Evolutionary conservation across 2,888 invertebrate genomes (phyloP).

Genomic region (Tetropium fuscum): DNA sequence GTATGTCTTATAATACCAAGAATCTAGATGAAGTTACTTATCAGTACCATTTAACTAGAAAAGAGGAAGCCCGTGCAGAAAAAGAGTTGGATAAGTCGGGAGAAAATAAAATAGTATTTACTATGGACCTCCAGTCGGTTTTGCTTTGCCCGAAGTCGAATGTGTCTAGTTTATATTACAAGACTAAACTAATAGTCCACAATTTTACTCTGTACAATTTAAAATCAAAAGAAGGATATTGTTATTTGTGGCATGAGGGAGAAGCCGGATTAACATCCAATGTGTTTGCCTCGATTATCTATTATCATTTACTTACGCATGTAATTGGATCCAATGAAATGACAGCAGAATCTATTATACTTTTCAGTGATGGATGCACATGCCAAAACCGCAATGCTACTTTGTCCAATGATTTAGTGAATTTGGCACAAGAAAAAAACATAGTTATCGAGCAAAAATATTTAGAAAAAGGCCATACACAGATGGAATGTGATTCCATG

Average conservation of each 20-base stretch:
- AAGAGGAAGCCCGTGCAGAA: too few species aligned
- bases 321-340: background rate
- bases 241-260: slow-evolving; percentile 30
- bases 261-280: slow-evolving; percentile 21
- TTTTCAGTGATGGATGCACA: background rate
- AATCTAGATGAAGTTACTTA: too few species aligned
- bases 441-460: slow-evolving; percentile 32
- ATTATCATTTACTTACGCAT: slow-evolving; percentile 13
- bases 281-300: slow-evolving; percentile 25
- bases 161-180: slow-evolving; percentile 28
- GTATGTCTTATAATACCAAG: too few species aligned
- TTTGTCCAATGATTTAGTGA: slow-evolving; percentile 22
- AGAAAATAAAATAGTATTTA: slow-evolving; percentile 32
- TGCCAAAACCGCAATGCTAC: background rate
- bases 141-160: slow-evolving; percentile 32
- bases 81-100: too few species aligned
- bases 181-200: slow-evolving; percentile 31
- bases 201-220: slow-evolving; percentile 29
- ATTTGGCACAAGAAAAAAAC: slow-evolving; percentile 26
- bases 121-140: slow-evolving; percentile 35
- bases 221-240: slow-evolving; percentile 18
- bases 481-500: slow-evolving; percentile 15
- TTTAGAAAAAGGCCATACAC: slow-evolving; percentile 32
- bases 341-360: too few species aligned
- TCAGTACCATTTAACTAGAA: too few species aligned